phyloP scores from a whole-genome alignment of 2,888 invertebrate species.

The Eristalinus aeneus region DNA sequence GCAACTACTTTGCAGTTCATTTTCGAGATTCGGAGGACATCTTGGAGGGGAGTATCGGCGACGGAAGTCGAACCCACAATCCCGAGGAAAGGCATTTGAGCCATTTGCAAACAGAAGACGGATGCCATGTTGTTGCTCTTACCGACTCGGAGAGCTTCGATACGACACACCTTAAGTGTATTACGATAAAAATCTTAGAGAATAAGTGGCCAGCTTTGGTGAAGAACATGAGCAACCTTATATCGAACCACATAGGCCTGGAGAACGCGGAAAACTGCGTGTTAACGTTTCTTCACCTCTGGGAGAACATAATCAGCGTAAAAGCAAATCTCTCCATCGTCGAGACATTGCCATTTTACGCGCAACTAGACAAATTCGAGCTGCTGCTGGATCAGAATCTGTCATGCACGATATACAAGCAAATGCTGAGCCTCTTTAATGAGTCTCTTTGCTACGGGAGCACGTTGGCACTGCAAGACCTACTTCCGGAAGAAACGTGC shows the following conservation, averaged over 20 bases:
- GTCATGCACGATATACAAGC: constrained; percentile 92
- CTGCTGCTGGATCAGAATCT: constrained; percentile 86
- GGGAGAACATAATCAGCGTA: constrained; percentile 95
- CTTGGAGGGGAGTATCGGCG: constrained; percentile 38
- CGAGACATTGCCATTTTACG: constrained; percentile 93
- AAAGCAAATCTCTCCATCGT: constrained; percentile 94
- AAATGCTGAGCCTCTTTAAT: constrained; percentile 91
- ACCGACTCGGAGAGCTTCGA: constrained; percentile 92
- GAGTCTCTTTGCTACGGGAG: constrained; percentile 96
- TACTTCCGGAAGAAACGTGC: constrained; percentile 93
- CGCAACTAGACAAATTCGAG: constrained; percentile 90
- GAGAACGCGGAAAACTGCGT: constrained; percentile 85
- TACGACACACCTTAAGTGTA: constrained; percentile 91
- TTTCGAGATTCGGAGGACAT: constrained; percentile 74
- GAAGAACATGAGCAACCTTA: constrained; percentile 83
- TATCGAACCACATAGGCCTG: constrained; percentile 75
- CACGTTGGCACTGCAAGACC: constrained; percentile 92
- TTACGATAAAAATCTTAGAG: constrained; percentile 92
- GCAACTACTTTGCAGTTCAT: constrained; percentile 79
- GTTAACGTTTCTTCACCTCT: constrained; percentile 90
- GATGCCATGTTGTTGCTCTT: constrained; percentile 81
- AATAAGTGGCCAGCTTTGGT: constrained; percentile 92
- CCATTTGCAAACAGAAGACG: constrained; percentile 63
- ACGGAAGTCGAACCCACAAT: constrained; percentile 30
- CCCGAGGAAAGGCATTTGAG: constrained; percentile 49